Conservation (phyloP, 1,140 invertebrate genomes). For the Achroia grisella region DNA sequence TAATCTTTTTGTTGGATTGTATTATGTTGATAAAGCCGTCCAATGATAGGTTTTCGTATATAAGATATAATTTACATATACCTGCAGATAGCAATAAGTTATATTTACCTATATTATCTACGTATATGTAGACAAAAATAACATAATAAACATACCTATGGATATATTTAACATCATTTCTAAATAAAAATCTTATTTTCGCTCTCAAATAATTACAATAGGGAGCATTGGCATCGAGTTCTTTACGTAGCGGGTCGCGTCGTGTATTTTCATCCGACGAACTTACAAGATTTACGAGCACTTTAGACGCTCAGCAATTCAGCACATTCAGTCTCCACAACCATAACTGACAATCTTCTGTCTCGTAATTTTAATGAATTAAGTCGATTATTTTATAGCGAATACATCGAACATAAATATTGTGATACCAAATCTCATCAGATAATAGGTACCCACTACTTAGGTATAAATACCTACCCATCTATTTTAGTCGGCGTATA, state of each 20-base stretch:
- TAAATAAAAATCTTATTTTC: background rate
- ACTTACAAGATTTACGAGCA: conserved; percentile 61
- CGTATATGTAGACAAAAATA: too few species aligned
- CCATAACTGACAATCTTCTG: conserved; percentile 59
- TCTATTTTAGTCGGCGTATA: background rate
- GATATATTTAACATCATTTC: too few species aligned
- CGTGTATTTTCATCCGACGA: conserved; percentile 57
- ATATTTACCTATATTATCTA: too few species aligned
- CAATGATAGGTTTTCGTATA: too few species aligned
- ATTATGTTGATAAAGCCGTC: too few species aligned
- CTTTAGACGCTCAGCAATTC: conserved; percentile 59
- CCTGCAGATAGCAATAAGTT: too few species aligned
- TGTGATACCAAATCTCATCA: too few species aligned
- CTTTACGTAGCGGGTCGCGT: conserved; percentile 21
- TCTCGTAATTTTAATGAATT: conserved; percentile 59
- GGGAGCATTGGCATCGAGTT: conserved; percentile 5
- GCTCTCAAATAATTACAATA: background rate
- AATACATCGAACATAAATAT: background rate
- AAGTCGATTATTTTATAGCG: conserved; percentile 34
- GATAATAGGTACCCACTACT: conserved; percentile 3
- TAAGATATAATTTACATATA: too few species aligned
- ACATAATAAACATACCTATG: too few species aligned
- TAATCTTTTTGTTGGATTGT: too few species aligned
- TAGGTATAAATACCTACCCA: conserved; percentile 5
- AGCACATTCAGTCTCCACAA: conserved; percentile 55